Evolutionary conservation across 2,888 invertebrate genomes (phyloP).

Genomic region (Chymomyza amoena): DNA sequence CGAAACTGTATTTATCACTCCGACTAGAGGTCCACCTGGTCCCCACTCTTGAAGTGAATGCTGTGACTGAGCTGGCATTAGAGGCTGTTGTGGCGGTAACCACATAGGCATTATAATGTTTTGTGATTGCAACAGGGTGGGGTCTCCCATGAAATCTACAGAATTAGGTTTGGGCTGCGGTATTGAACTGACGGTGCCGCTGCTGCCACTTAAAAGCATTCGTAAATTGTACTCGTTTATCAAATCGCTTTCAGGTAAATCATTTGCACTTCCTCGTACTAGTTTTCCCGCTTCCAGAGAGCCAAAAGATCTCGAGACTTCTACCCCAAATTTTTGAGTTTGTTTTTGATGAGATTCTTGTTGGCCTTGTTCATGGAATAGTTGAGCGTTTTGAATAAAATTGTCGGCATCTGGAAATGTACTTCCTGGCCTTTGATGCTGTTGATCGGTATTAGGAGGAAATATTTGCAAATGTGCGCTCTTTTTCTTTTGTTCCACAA

Average conservation of each 20-base stretch:
- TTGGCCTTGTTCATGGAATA: constrained; percentile 54
- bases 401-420: constrained; percentile 59
- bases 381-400: constrained; percentile 61
- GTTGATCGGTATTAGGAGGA: constrained; percentile 15
- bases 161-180: constrained; percentile 28
- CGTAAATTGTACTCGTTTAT: constrained; percentile 72
- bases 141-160: constrained; percentile 61
- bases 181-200: constrained; percentile 13
- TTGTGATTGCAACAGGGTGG: constrained; percentile 47
- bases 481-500: constrained; percentile 69
- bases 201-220: constrained; percentile 65
- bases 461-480: constrained; percentile 49
- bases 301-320: background rate
- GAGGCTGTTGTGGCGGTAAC: constrained; percentile 50
- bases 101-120: constrained; percentile 69
- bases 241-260: constrained; percentile 55
- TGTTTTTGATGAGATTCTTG: constrained; percentile 23
- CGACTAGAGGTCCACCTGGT: constrained; percentile 36
- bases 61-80: constrained; percentile 16
- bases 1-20: constrained; percentile 29
- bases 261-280: constrained; percentile 19
- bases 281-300: background rate
- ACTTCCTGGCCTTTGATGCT: constrained; percentile 40
- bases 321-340: background rate
- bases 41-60: constrained; percentile 10